Base-by-base conservation (phyloP, 2,888 invertebrate species). In the Bhutanitis thaidina region DNA sequence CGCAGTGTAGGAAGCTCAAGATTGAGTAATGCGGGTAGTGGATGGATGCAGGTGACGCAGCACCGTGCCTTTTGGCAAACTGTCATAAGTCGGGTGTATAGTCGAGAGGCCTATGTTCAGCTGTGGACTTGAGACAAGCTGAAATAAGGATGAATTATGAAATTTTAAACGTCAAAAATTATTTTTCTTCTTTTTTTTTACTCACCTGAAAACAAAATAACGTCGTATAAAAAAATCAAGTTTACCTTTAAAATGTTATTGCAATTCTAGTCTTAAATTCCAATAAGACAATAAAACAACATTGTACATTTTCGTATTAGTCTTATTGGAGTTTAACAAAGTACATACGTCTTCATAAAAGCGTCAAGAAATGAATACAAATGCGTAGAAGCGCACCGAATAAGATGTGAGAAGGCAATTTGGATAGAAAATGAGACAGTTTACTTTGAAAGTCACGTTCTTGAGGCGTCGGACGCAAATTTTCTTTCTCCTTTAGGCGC, bases 391-490 rank as follows among this genome's bases (percentile, higher is more conserved):
- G 66, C 69, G 68, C 66, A 67, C 66, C 59, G 71, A 84, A 76
- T 82, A 78, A 86, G 84, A 83, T 78, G 83, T 79, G 75, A 81
- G 74, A 69, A 71, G 66, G 80, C 77, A 84, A 84, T 84, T 85
- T 80, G 64, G 67, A 69, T 64, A 67, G 75, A 80, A 81, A 88
- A 87, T 86, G 69, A 85, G 83, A 74, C 77, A 74, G 72, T 88
- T 87, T 82, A 63, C 70, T 69, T 74, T 63, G 53, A 74, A 74
- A 81, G 82, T 86, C 87, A 88, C 87, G 87, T 85, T 79, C 69
- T 32, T 32, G 40, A 65, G 57, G 60, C 61, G 61, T 65, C 61
- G 59, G 57, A 57, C 57, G 61, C 62, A 59, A 67, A 57, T 51
- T 53, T 54, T 38, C 30, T 27, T 35, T 43, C 48, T 15, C 40